Evolutionary conservation across 2,888 invertebrate genomes (phyloP).

Genomic region (Polydrusus pterygomalis): DNA sequence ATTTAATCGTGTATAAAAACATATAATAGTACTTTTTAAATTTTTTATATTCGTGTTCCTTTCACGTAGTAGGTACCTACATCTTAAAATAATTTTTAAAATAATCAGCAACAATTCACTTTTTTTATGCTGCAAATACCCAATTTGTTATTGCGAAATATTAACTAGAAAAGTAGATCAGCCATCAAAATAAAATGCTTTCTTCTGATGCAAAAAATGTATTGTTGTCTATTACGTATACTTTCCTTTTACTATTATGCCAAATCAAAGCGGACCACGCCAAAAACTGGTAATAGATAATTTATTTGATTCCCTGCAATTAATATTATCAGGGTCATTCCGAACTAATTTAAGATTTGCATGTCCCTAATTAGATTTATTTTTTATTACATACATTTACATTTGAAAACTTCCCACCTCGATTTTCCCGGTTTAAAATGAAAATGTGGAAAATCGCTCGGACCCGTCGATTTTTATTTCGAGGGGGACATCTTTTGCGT

Average conservation of each 20-base stretch:
- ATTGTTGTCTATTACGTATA: slow-evolving; percentile 29
- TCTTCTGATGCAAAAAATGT: slow-evolving; percentile 39
- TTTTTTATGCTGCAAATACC: slow-evolving; percentile 3
- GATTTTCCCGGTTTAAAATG: too few species aligned
- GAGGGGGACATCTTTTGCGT: too few species aligned
- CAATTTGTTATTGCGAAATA: not conserved
- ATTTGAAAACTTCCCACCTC: too few species aligned
- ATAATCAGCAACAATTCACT: not conserved
- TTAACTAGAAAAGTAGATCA: slow-evolving; percentile 41
- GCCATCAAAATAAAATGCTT: slow-evolving; percentile 40
- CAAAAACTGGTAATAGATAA: slow-evolving; percentile 40
- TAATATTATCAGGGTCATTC: slow-evolving; percentile 28
- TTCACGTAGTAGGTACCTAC: not conserved
- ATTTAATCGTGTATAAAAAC: too few species aligned
- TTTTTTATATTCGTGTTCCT: not conserved
- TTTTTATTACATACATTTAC: too few species aligned
- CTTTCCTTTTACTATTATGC: slow-evolving; percentile 20
- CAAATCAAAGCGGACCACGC: slow-evolving; percentile 24
- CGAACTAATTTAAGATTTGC: too few species aligned
- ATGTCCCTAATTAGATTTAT: too few species aligned
- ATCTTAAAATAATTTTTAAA: not conserved
- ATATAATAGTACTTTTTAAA: not conserved
- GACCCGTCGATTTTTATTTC: too few species aligned
- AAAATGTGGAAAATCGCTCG: too few species aligned
- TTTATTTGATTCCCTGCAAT: slow-evolving; percentile 46